These are phyloP conservation scores for Poecile atricapillus DNA, from an alignment of 2,113 vertebrate genomes.

Conservation along the genomic window DNA sequence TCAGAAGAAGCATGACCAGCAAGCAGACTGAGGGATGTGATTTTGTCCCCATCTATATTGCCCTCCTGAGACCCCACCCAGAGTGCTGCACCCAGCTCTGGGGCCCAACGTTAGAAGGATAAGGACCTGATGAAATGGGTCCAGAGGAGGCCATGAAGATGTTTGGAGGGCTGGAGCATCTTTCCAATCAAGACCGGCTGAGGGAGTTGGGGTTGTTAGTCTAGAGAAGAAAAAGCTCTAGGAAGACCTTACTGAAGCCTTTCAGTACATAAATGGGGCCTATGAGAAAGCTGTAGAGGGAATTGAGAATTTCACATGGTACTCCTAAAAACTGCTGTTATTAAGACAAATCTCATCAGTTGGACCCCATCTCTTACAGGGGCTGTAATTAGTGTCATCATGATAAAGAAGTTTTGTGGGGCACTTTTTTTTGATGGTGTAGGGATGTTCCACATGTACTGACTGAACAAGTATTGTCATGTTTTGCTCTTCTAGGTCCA, in stretches of 20 bases:
- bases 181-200: neutral
- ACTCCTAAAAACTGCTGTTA: neutral
- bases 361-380: neutral
- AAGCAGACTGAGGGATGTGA: accelerated
- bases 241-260: neutral
- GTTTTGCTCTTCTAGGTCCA: neutral
- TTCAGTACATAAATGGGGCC: neutral
- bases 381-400: neutral
- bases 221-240: neutral
- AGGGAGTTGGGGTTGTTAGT: neutral
- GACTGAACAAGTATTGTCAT: neutral
- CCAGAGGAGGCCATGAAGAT: neutral
- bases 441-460: neutral
- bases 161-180: neutral
- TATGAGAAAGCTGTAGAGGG: neutral
- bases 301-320: neutral
- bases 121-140: accelerated
- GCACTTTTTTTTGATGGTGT: neutral
- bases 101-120: accelerated
- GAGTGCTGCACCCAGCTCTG: neutral
- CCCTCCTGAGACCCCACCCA: neutral
- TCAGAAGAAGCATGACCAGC: neutral
- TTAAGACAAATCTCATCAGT: neutral
- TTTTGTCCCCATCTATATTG: neutral
- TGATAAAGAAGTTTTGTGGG: neutral